phyloP scores from a whole-genome alignment of 2,113 vertebrate species.

The Sinocyclocheilus grahami region DNA sequence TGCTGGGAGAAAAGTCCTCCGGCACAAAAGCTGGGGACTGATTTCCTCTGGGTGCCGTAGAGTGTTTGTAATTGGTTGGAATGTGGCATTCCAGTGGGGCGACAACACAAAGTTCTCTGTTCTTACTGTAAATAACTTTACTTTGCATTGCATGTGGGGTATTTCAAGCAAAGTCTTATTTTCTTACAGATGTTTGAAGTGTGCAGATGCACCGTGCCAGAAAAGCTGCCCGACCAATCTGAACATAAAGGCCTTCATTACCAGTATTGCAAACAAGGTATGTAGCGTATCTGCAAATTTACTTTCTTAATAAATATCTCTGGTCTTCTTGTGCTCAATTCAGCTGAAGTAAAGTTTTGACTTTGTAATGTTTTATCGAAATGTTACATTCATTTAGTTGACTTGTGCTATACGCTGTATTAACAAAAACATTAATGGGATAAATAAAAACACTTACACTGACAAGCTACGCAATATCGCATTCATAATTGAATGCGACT shows the following conservation, averaged over 20 bases:
- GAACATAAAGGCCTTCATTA: slow-evolving; percentile 87
- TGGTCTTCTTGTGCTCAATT: neutral
- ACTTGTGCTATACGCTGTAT: no score
- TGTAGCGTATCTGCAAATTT: neutral
- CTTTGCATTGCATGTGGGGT: neutral
- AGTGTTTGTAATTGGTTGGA: slow-evolving; percentile 39
- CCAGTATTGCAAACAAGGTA: slow-evolving; percentile 87
- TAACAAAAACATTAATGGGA: no score
- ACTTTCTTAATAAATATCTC: neutral
- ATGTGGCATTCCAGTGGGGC: slow-evolving; percentile 6
- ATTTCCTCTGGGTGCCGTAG: slow-evolving; percentile 38
- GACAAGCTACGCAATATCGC: no score
- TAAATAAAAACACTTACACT: no score
- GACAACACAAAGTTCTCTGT: neutral
- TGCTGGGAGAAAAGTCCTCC: slow-evolving; percentile 39
- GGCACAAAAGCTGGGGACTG: slow-evolving; percentile 39
- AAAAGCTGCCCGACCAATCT: slow-evolving; percentile 89
- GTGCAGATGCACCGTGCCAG: slow-evolving; percentile 88
- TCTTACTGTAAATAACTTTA: slow-evolving; percentile 25
- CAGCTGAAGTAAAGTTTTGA: no score
- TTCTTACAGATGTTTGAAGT: slow-evolving; percentile 81
- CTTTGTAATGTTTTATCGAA: neutral
- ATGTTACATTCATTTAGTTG: neutral
- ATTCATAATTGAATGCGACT: no score
- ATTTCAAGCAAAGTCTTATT: neutral